Percentiles rank a stretch among this genome's conserved stretches.
Evolutionary conservation across 2,888 invertebrate species (phyloP).

Genomic region (Holacanthella duospinosa): DNA sequence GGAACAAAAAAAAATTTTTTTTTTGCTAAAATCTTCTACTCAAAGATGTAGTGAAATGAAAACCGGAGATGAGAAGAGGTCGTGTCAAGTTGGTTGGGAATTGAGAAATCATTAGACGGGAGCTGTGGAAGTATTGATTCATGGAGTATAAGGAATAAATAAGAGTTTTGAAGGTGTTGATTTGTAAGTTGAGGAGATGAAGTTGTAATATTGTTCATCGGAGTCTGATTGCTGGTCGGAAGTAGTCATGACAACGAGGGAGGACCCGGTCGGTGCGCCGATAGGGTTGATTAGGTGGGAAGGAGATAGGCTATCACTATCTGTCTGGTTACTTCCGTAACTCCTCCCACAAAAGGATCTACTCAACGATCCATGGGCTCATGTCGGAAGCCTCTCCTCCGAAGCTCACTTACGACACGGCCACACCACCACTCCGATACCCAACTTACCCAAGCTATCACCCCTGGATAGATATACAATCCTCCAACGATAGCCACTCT

Average conservation of each 20-base stretch:
- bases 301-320: constrained; percentile 25
- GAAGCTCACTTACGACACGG: constrained; percentile 26
- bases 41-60: too few species aligned
- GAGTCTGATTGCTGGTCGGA: constrained; percentile 5
- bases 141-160: too few species aligned
- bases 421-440: constrained; percentile 3
- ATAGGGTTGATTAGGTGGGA: constrained; percentile 28
- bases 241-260: constrained; percentile 14
- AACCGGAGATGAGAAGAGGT: too few species aligned
- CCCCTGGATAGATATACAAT: constrained; percentile 28
- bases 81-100: too few species aligned
- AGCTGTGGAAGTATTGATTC: too few species aligned
- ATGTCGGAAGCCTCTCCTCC: constrained; percentile 8
- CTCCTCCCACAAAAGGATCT: constrained; percentile 29
- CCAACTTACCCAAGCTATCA: not conserved
- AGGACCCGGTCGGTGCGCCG: constrained; percentile 18
- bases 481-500: constrained; percentile 25
- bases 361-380: constrained; percentile 8
- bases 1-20: too few species aligned
- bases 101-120: too few species aligned
- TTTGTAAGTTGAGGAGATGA: too few species aligned
- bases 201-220: constrained; percentile 20
- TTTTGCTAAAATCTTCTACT: too few species aligned
- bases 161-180: too few species aligned
- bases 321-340: constrained; percentile 13